Evolutionary conservation across 2,888 invertebrate species (phyloP), one percentile per base, ranked within the genome.

Genomic region (Melieria omissa): DNA sequence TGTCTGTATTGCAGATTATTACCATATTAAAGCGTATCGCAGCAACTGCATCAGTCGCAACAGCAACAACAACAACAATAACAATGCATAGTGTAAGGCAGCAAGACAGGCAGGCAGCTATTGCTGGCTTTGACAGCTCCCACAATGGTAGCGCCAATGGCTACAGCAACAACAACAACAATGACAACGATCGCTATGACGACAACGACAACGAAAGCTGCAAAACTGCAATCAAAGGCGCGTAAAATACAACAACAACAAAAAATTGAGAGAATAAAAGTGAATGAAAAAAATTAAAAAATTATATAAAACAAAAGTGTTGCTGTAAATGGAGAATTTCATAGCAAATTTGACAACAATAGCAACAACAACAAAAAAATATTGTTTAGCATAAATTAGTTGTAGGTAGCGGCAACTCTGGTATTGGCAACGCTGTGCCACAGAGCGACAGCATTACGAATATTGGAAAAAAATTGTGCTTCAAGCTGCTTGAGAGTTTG

Each of bases 21-120:
- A 44, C 70, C 65, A 71, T 62, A 71, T 71, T 71, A 65, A 58
- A 52, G 70, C 52, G 52, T 65, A 65, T 64, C 65, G 42, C 16
- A 14, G 58, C 29, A 44, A 52, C 65, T 52, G 65, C 45, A 65
- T 70, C 65, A 47, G 60, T 49, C 10, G 29, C 12, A 7, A 10
- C 9, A 58, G 49, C 45, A 61, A 61, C 54, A 52, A 10, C 8
- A 49, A 64, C 9, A 57, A 9, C 66, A 41, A 41, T 5, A 41
- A 46, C 41, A 58, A 9, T 29, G 54, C 52, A 55, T 29, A 41
- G 58, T 46, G 5, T 4, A 14, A 61, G 52, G 61, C 60, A 67
- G 16, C 57, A 52, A 67, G 60, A 60, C 49, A 67, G 42, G 42
- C n/a, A 42, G 49, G 46, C 44, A 55, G 54, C 55, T 29, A 9